Base-by-base conservation (phyloP, 2,797 vertebrate species). In the Telmatherina bonti region DNA sequence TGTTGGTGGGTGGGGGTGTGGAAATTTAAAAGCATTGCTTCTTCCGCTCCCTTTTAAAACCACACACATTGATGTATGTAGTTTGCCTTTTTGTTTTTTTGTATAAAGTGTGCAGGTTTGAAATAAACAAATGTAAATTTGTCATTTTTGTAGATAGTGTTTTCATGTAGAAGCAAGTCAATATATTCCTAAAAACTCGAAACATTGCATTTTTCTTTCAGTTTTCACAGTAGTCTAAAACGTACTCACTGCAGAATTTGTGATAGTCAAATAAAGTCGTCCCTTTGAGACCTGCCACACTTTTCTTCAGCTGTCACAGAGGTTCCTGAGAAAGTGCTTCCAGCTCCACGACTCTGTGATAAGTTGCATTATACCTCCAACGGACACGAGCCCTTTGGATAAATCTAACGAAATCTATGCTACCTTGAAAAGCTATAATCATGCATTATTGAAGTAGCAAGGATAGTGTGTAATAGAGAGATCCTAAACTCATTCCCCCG, bases 391-490 rank as follows among this genome's bases (percentile, higher is more conserved):
- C 88, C 90, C 88, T 79, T 90, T 88, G 91, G 90, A 95, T 89
- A 93, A 94, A 95, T 94, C 85, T 76, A 85, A 89, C 89, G 85
- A 92, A 93, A 93, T 89, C 90, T 88, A 52, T 88, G 91, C 91
- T 93, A 94, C 94, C 93, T 94, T 94, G 92, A 93, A 92, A 88
- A 94, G 94, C 92, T 94, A 93, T 92, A 90, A 91, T 92, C 93
- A 94, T 95, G 92, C 92, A 95, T 95, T 95, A 95, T 95, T 95
- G 88, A 95, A 87, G 73, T 80, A 91, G 88, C 89, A 93, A 94
- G 92, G 94, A 94, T 92, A 94, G 93, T 93, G 93, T 93, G 91
- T 94, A 95, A 95, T 94, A 95, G 93, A 94, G 89, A 94, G 93
- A 95, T 94, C 93, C 94, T 94, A 94, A 95, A 95, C 89, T 92